These are phyloP conservation scores for Bombylius discolor DNA, from an alignment of 2,888 invertebrate species.

Conservation along the genomic window DNA sequence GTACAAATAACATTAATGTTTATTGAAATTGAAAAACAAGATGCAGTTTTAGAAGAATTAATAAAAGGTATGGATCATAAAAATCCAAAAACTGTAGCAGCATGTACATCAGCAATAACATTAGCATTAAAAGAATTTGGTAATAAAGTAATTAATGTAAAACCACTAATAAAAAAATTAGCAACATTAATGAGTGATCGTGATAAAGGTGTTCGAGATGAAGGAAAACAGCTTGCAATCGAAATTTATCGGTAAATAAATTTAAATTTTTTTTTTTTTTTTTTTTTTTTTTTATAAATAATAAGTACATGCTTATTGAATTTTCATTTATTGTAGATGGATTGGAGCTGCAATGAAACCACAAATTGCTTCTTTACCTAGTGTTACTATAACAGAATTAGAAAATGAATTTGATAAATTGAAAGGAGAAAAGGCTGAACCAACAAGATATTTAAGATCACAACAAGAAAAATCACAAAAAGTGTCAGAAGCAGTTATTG, in stretches of 20 bases:
- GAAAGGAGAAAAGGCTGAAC: slow-evolving; percentile 32
- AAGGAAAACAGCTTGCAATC: slow-evolving; percentile 78
- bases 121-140: slow-evolving; percentile 81
- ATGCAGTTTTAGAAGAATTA: slow-evolving; percentile 77
- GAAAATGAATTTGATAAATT: slow-evolving; percentile 76
- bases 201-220: slow-evolving; percentile 84
- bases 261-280: slow-evolving; percentile 4
- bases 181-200: slow-evolving; percentile 74
- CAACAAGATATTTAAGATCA: slow-evolving; percentile 32
- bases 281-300: slow-evolving; percentile 2
- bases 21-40: slow-evolving; percentile 91
- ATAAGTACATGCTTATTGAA: not conserved
- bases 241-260: slow-evolving; percentile 70
- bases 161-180: slow-evolving; percentile 79
- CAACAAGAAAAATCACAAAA: slow-evolving; percentile 35
- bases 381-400: slow-evolving; percentile 79
- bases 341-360: slow-evolving; percentile 69
- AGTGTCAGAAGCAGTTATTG: slow-evolving; percentile 31
- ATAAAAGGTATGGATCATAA: slow-evolving; percentile 90
- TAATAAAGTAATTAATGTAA: slow-evolving; percentile 76
- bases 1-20: slow-evolving; percentile 84
- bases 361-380: slow-evolving; percentile 73
- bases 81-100: slow-evolving; percentile 88
- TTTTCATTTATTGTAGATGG: slow-evolving; percentile 47
- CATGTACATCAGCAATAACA: slow-evolving; percentile 63